Conservation (phyloP, 2,113 vertebrate genomes). For the Passer montanus region DNA sequence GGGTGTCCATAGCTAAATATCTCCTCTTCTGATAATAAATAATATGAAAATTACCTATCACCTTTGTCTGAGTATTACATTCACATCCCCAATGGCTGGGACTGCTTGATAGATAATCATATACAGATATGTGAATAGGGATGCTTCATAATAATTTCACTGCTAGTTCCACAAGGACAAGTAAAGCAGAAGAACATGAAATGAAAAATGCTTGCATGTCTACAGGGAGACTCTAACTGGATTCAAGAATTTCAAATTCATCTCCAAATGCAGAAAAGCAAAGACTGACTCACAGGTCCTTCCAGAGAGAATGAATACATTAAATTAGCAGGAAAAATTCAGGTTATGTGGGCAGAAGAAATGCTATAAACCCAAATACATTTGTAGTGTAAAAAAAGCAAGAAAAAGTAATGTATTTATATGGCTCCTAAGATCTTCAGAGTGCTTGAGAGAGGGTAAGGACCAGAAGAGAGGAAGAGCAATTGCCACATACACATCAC, state of each 20-base stretch:
- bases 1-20: background rate
- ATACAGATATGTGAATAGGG: background rate
- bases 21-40: background rate
- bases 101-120: background rate
- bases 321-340: background rate
- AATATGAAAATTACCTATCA: background rate
- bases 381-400: background rate
- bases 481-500: background rate
- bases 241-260: constrained; percentile 38
- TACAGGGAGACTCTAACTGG: background rate
- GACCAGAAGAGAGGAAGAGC: background rate
- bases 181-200: background rate
- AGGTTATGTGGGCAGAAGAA: background rate
- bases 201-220: background rate
- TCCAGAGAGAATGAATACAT: background rate
- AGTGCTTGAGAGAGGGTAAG: background rate
- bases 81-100: background rate
- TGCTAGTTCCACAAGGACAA: background rate
- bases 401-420: background rate
- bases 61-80: background rate
- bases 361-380: background rate
- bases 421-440: background rate
- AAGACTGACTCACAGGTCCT: background rate
- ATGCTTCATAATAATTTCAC: background rate
- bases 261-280: background rate